These are phyloP conservation scores for Corapipo altera DNA, from an alignment of 2,113 vertebrate genomes.

Conservation along the genomic window DNA sequence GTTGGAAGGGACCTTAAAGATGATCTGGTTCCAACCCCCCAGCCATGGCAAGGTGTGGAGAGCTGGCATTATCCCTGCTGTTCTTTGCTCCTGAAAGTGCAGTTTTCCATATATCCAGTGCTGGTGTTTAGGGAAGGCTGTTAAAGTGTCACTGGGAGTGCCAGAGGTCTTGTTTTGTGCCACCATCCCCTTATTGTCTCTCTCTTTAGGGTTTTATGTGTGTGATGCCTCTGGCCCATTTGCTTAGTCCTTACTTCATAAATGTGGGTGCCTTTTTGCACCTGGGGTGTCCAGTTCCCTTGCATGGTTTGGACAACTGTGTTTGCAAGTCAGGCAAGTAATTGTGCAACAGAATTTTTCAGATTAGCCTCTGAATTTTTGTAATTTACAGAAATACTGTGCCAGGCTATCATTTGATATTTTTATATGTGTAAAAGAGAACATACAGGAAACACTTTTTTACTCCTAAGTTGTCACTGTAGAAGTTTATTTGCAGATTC, in stretches of 20 bases:
- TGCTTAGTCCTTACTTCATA: not conserved
- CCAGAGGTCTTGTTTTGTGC: not conserved
- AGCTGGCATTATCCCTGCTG: not conserved
- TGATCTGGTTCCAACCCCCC: not conserved
- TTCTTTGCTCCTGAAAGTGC: not conserved
- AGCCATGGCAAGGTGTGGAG: not conserved
- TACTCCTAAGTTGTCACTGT: not conserved
- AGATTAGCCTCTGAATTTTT: not conserved
- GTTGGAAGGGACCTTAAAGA: not conserved
- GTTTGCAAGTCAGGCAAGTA: not conserved
- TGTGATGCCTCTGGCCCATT: not conserved
- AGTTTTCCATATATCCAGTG: not conserved
- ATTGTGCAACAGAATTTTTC: not conserved
- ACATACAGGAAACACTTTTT: not conserved
- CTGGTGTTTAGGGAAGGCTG: not conserved
- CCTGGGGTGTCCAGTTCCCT: not conserved
- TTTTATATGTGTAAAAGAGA: not conserved
- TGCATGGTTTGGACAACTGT: not conserved
- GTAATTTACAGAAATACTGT: not conserved
- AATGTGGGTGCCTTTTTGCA: not conserved
- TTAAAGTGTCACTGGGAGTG: not conserved
- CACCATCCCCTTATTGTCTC: not conserved
- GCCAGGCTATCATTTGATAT: not conserved
- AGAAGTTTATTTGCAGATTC: not conserved
- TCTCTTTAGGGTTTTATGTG: not conserved